phyloP scores from a whole-genome alignment of 2,113 vertebrate species.

The Eclectus roratus region DNA sequence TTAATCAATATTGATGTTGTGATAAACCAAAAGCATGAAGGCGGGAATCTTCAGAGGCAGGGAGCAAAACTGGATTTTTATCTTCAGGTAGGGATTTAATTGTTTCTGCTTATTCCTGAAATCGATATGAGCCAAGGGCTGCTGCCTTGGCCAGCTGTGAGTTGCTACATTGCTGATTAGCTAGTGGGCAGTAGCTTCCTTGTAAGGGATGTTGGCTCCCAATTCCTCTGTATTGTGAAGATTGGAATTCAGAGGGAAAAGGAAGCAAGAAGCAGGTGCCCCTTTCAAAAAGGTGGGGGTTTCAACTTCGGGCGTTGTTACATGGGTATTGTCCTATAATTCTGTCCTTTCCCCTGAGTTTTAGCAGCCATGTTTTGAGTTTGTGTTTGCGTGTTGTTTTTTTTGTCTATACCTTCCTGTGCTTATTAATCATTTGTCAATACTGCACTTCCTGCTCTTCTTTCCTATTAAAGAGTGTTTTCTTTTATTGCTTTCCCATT shows the following conservation, averaged over 20 bases:
- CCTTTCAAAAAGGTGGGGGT: not conserved
- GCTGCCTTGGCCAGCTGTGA: not conserved
- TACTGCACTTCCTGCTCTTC: not conserved
- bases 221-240: not conserved
- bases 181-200: not conserved
- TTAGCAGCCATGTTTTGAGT: not conserved
- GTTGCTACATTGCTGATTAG: not conserved
- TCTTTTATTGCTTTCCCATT: not conserved
- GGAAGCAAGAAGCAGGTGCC: not conserved
- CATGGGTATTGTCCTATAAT: not conserved
- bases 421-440: not conserved
- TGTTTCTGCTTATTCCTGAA: not conserved
- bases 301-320: not conserved
- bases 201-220: not conserved
- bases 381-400: not conserved
- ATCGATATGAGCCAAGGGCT: not conserved
- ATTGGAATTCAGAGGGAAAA: not conserved
- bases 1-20: not conserved
- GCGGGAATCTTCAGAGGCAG: not conserved
- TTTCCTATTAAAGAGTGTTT: not conserved
- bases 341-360: not conserved
- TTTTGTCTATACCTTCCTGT: not conserved
- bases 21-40: not conserved
- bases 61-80: not conserved
- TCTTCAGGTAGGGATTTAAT: not conserved